Evolutionary conservation across 1,140 invertebrate genomes (phyloP).

Genomic region (Rhizoglyphus robini): DNA sequence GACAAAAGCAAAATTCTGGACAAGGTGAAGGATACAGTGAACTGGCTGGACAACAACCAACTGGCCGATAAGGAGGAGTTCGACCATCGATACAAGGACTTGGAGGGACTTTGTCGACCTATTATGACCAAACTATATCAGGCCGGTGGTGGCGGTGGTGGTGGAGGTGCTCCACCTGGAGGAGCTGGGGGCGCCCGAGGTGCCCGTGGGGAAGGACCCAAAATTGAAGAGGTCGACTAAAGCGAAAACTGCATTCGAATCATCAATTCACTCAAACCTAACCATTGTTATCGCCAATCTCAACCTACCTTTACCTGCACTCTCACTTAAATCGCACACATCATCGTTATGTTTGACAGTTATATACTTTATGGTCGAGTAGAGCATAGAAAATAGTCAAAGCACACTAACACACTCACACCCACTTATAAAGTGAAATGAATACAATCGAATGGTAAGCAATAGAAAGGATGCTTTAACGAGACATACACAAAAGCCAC

Average conservation of each 20-base stretch:
- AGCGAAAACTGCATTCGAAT: background rate
- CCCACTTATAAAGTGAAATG: no score
- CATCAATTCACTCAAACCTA: background rate
- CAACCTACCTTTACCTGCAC: background rate
- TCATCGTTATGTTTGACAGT: background rate
- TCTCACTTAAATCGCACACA: background rate
- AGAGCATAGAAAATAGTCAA: no score
- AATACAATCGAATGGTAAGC: no score
- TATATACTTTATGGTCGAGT: no score
- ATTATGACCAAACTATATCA: slow-evolving; percentile 40
- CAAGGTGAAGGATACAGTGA: slow-evolving; percentile 82
- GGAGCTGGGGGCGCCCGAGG: slow-evolving; percentile 18
- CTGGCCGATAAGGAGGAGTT: slow-evolving; percentile 73
- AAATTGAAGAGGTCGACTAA: slow-evolving; percentile 44
- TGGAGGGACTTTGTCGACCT: slow-evolving; percentile 34
- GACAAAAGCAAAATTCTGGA: slow-evolving; percentile 78
- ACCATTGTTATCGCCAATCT: background rate
- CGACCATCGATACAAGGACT: slow-evolving; percentile 69
- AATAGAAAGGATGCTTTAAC: no score
- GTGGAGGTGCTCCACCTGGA: slow-evolving; percentile 19
- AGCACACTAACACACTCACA: no score
- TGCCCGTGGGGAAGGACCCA: slow-evolving; percentile 32
- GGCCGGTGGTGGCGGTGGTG: slow-evolving; percentile 31
- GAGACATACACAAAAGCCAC: no score
- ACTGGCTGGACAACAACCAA: slow-evolving; percentile 88